Base-by-base conservation (phyloP, 2,113 vertebrate genomes). In the Catharus bicknelli region DNA sequence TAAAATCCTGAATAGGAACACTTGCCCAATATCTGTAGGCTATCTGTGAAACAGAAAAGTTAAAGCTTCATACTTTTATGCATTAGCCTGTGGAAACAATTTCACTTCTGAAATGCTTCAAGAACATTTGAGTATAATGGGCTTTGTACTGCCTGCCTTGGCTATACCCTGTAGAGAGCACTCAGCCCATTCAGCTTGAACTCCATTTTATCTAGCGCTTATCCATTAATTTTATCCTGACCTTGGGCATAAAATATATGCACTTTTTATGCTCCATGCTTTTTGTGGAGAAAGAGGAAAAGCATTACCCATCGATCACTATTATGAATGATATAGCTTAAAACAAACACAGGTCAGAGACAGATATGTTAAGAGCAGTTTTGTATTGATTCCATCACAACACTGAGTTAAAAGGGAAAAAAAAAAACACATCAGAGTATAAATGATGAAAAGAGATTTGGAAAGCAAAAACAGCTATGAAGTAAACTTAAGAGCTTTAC, bases 191-290 rank as follows among this genome's bases (percentile, higher is more conserved):
- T 98, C 97, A 98, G 95, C 97, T 98, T 98, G 97, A 98, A 98
- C 98, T 98, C 97, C 97, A 97, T 98, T 98, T 98, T 98, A 98
- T 99, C 97, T 98, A 95, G 93, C 96, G 98, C 97, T 98, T 98
- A 98, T 98, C 97, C 98, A 98, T 99, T 98, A 98, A 98, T 98
- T 98, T 98, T 98, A 98, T 98, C 77, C 94, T 98, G 98, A 98
- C 97, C 98, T 98, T 97, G 98, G 98, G 98, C 98, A 98, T 97
- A 97, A 96, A 97, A 98, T 98, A 98, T 97, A 97, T 95, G 95
- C 43, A 82, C 97, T 98, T 98, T 97, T 98, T 97, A 97, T 98
- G 94, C 97, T 88, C 70, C 73, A 45, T 85, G 92, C 97, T 97
- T 97, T 97, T 95, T 97, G 97, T 96, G 90, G 98, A 98, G 98